Base-by-base conservation (phyloP, 23 tunicate genomes). In the Phallusia fumigata region DNA sequence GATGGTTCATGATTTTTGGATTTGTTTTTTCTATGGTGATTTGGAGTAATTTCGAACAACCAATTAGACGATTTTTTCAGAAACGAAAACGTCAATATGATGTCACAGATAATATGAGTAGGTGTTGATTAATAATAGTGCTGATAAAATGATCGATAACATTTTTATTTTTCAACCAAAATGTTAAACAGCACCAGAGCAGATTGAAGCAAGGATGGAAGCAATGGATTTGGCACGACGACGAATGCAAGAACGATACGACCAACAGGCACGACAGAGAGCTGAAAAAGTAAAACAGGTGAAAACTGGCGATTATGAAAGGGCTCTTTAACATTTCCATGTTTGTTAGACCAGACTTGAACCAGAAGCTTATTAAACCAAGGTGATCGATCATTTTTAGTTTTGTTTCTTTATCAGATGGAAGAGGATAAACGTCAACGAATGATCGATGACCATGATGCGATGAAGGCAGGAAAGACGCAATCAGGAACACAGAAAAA, bases 391-490 rank as follows among this genome's bases (percentile, higher is more conserved):
- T 3, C 10, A 40, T 3, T 40, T 40, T 10, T 40, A 3, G 47
- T 40, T 40, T 40, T 40, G 47, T 40, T 40, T n/a, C 8, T 40
- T 40, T 40, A 10, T 30, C 65, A 85, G 90, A 72, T 31, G 52
- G 90, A 80, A 80, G 84, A 86, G 50, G 64, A 86, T 31, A 86
- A 86, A 65, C 80, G 84, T 0, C 34, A 28, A 32, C 74, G 73
- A 47, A 45, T 30, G 33, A 86, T 86, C 19, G 73, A 74, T 52
- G 90, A 86, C 65, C 90, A 86, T 52, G 90, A 86, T 15, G 90
- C 90, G 0, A 6, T 86, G 52, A 86, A 73, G 44, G 45, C 74
- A 19, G 90, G 90, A 52, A 80, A 80, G 31, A 49, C 80, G 21
- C 90, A 86, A 50, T 86, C 90, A 33, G 58, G 58, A 22, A 86